These are phyloP conservation scores for Enteromius unitaeniatus DNA, from an alignment of 2,797 vertebrate species.

Conservation along the genomic window DNA sequence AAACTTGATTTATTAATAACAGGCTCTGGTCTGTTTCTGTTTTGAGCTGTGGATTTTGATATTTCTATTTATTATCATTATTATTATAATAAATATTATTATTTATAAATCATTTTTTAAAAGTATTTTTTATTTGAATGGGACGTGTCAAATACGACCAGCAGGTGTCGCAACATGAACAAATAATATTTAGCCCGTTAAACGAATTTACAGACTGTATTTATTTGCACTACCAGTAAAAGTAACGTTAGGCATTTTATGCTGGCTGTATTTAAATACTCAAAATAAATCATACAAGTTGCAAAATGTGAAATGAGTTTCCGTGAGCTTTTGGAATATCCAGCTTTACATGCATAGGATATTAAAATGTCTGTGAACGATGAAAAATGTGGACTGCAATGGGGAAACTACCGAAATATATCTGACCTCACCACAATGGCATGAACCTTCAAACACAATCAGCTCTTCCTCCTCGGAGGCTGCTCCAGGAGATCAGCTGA, in stretches of 20 bases:
- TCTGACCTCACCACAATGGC: background rate
- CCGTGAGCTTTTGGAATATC: background rate
- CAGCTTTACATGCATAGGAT: background rate
- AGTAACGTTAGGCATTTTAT: background rate
- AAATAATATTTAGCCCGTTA: background rate
- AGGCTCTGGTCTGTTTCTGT: background rate
- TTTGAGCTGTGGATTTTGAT: background rate
- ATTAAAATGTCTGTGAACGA: background rate
- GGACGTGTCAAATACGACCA: background rate
- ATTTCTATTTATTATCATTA: background rate
- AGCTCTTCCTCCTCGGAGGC: background rate
- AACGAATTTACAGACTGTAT: background rate
- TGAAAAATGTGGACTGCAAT: background rate
- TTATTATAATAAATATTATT: background rate
- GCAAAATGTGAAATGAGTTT: background rate
- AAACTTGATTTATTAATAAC: no score
- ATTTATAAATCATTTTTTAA: background rate
- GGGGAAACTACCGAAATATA: background rate
- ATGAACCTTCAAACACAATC: background rate
- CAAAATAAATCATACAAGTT: background rate
- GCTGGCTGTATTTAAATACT: background rate
- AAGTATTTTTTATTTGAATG: background rate
- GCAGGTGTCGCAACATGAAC: slow-evolving; percentile 20
- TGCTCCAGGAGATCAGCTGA: background rate
- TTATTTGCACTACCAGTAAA: background rate